phyloP scores from a whole-genome alignment of 2,797 vertebrate genomes.

The Enteromius fasciolatus region DNA sequence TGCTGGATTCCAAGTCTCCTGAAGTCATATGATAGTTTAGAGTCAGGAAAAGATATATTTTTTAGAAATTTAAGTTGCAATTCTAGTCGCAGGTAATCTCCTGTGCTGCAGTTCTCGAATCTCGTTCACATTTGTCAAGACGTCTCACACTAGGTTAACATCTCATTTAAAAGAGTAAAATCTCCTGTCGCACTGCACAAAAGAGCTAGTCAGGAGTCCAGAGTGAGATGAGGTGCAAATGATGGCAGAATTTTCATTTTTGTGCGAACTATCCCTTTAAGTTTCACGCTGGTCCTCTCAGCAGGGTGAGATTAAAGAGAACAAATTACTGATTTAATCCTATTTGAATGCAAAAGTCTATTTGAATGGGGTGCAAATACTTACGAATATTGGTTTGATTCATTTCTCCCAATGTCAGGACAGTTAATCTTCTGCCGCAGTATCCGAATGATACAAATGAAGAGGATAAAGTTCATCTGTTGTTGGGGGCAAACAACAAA shows the following conservation, averaged over 20 bases:
- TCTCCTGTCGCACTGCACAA: not conserved
- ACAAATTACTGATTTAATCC: not conserved
- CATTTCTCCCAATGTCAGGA: slow-evolving; percentile 88
- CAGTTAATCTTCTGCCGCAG: slow-evolving; percentile 94
- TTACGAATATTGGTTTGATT: slow-evolving; percentile 94
- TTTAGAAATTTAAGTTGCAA: not conserved
- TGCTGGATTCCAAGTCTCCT: not conserved
- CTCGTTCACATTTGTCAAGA: slow-evolving; percentile 10
- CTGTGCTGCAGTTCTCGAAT: not conserved
- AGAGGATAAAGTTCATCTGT: slow-evolving; percentile 93
- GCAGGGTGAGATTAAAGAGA: not conserved
- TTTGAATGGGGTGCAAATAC: slow-evolving; percentile 62
- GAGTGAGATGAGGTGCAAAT: not conserved
- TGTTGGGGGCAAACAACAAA: slow-evolving; percentile 21
- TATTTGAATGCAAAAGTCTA: slow-evolving; percentile 12
- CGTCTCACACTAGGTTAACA: not conserved
- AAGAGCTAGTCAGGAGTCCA: not conserved
- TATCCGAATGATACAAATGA: slow-evolving; percentile 94
- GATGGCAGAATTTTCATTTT: not conserved
- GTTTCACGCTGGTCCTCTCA: not conserved
- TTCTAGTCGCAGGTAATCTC: not conserved
- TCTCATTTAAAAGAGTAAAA: not conserved
- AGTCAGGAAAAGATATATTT: not conserved
- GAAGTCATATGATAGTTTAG: not conserved
- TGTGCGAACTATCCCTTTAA: not conserved